Evolutionary conservation across 2,888 invertebrate genomes (phyloP).

Genomic region (Acleris literana): DNA sequence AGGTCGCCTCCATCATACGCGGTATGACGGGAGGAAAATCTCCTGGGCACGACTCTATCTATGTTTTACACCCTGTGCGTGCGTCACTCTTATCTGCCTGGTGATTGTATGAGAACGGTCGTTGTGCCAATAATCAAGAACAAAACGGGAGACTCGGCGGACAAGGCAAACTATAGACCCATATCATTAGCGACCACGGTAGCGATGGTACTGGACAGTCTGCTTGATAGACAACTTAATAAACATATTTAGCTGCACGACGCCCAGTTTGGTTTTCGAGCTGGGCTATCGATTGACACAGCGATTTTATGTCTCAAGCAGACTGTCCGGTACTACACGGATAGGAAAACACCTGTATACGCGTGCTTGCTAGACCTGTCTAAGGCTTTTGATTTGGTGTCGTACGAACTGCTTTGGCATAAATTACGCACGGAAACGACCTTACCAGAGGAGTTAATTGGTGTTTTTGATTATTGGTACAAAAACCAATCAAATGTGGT

Average conservation of each 20-base stretch:
- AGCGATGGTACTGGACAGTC: constrained; percentile 21
- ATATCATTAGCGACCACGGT: constrained; percentile 27
- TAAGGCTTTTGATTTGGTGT: constrained; percentile 3
- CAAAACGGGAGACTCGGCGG: constrained; percentile 35
- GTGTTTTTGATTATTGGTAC: background rate
- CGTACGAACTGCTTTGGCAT: background rate
- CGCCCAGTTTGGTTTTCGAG: background rate
- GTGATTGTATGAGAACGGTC: constrained; percentile 21
- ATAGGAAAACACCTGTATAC: background rate
- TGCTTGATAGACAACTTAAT: constrained; percentile 14
- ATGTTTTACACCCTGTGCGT: background rate
- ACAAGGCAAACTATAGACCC: constrained; percentile 22
- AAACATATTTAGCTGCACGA: background rate
- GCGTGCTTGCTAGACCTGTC: constrained; percentile 5
- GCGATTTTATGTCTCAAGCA: constrained; percentile 1
- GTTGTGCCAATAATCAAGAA: constrained; percentile 39
- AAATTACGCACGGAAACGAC: background rate
- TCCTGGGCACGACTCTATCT: background rate
- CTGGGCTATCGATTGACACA: background rate
- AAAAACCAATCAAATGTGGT: too few relatives aligned
- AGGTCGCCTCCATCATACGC: background rate
- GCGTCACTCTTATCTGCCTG: background rate
- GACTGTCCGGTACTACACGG: constrained; percentile 6
- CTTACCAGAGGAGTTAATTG: background rate
- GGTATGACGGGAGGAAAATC: constrained; percentile 1